These are phyloP conservation scores for Perodicticus potto DNA, from an alignment of 2,797 vertebrate genomes.

Conservation along the genomic window DNA sequence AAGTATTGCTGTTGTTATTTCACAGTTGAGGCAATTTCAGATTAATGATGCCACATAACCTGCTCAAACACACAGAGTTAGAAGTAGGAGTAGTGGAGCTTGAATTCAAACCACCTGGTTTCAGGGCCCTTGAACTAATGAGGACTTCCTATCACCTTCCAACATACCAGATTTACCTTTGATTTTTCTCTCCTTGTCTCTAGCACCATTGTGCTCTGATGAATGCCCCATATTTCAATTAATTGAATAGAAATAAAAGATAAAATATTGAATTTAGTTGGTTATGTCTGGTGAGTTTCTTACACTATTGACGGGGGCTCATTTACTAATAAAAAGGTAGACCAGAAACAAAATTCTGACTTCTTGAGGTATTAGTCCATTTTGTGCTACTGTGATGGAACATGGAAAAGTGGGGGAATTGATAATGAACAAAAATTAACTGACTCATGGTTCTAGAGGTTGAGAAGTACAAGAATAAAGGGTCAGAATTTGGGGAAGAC, in stretches of 20 bases:
- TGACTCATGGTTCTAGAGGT: neutral
- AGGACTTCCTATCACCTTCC: neutral
- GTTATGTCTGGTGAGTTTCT: neutral
- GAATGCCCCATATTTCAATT: neutral
- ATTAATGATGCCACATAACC: neutral
- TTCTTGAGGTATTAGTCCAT: neutral
- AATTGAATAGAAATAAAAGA: neutral
- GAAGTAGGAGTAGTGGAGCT: neutral
- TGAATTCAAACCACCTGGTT: neutral
- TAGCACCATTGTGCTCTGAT: neutral
- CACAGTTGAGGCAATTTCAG: neutral
- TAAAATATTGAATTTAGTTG: neutral
- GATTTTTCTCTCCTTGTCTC: neutral
- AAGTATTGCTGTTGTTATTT: neutral
- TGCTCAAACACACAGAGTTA: neutral
- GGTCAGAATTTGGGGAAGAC: neutral
- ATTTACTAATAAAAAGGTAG: neutral
- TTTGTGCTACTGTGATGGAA: neutral
- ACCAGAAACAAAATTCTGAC: neutral
- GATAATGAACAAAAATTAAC: neutral
- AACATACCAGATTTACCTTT: neutral
- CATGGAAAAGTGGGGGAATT: neutral
- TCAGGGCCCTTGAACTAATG: neutral
- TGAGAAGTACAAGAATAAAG: neutral
- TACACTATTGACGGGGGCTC: neutral